A percentile compares a stretch with the other conserved stretches of the same genome.
phyloP scores from a whole-genome alignment of 2,113 vertebrate genomes.

The Zosterops pallidus region DNA sequence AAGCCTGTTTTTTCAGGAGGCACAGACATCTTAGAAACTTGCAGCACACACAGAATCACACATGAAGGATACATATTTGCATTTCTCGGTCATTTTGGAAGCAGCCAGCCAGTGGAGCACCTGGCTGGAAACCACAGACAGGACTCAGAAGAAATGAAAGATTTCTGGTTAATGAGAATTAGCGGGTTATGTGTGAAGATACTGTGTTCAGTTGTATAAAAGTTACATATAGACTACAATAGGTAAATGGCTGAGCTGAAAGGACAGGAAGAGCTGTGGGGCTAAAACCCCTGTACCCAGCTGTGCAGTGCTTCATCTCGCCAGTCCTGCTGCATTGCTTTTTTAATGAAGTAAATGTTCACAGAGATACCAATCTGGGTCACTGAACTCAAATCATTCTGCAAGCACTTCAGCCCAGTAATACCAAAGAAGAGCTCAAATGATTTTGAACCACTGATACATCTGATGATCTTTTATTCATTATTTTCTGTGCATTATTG shows the following conservation, averaged over 20 bases:
- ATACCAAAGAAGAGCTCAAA: not conserved
- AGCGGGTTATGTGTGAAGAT: not conserved
- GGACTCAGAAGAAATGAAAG: not conserved
- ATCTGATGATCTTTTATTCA: not conserved
- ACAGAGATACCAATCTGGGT: not conserved
- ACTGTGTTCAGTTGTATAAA: accelerated
- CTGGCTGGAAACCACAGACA: not conserved
- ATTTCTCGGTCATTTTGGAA: not conserved
- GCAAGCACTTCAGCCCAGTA: not conserved
- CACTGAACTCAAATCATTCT: not conserved
- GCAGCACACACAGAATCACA: not conserved
- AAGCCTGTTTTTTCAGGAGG: not conserved
- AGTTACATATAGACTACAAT: not conserved
- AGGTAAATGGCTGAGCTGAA: not conserved
- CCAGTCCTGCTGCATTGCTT: not conserved
- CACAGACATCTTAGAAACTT: not conserved
- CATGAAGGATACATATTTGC: accelerated
- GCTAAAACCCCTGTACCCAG: not conserved
- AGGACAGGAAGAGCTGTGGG: not conserved
- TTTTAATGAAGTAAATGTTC: not conserved
- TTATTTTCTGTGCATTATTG: not conserved
- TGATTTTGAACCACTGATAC: not conserved
- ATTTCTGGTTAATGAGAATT: not conserved
- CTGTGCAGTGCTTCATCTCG: not conserved
- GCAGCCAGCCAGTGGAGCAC: not conserved